Base-by-base conservation (phyloP, 2,797 vertebrate genomes). In the Taeniopygia guttata region DNA sequence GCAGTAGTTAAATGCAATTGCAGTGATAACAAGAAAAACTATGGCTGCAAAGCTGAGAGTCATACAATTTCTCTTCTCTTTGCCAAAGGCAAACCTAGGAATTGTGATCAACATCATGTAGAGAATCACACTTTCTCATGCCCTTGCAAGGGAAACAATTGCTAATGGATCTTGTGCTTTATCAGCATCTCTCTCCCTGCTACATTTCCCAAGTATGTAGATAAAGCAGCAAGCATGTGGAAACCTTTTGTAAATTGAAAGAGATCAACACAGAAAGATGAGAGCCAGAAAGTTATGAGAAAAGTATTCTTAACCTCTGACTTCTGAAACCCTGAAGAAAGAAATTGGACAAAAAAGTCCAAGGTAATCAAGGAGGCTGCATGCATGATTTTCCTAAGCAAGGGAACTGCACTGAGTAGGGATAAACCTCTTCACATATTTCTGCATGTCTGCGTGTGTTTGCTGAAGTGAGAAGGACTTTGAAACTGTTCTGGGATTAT, bases 171-270 rank as follows among this genome's bases (percentile, higher is more conserved):
- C 75, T 72, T 22, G 54, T 70, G 78, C 89, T 94, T 90, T 74
- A 79, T 63, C 7, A 3, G 49, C 26, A 51, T 54, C 69, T 91
- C 30, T 64, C 34, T 89, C 88, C 38, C 60, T 54, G 34, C 25
- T 76, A 15, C 5, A 23, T 54, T 89, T 91, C 85, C 84, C 73
- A 51, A 80, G 68, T 26, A 66, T 68, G 89, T 67, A 85, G 75
- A 87, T 74, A 92, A 84, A 77, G 21, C 42, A 81, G 66, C 21
- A 68, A 89, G 43, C 46, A n/a, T 46, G 34, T 64, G 64, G 60
- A 85, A 93, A 89, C 30, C 68, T 93, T 94, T 67, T 36, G 54
- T 43, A 89, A 87, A 85, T 86, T 36, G 76, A 85, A 92, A 77
- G 63, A 69, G 42, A 96, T 81, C 38, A 73, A 46, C 9, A 79